A percentile compares a stretch with the other conserved stretches of the same genome.
Conservation (phyloP, 1,140 invertebrate species). For the Ruditapes philippinarum region DNA sequence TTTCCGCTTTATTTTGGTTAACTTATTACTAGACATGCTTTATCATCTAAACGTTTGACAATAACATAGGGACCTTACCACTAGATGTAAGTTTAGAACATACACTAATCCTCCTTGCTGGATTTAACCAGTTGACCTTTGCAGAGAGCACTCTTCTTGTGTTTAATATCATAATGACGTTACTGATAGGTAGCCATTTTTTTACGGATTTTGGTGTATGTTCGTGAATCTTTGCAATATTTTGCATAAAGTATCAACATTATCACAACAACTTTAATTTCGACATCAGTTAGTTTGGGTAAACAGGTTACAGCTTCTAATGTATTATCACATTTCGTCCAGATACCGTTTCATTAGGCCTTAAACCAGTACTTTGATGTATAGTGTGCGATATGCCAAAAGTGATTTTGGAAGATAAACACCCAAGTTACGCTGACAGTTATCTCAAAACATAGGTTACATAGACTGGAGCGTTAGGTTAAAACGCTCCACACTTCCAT, state of each 20-base stretch:
- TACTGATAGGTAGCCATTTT: neutral
- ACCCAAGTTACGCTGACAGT: conserved; percentile 58
- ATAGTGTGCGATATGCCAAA: conserved; percentile 52
- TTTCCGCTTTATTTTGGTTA: neutral
- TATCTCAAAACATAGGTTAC: conserved; percentile 28
- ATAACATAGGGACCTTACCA: conserved; percentile 19
- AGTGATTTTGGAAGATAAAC: conserved; percentile 41
- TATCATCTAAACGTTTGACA: neutral
- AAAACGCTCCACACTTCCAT: neutral
- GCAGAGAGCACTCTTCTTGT: neutral
- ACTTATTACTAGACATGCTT: neutral
- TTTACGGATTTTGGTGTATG: neutral
- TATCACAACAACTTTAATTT: neutral
- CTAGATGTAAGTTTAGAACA: conserved; percentile 15
- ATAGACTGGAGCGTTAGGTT: neutral
- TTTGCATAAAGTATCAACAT: neutral
- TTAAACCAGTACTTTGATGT: conserved; percentile 55
- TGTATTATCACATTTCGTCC: neutral
- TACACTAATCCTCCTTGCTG: neutral
- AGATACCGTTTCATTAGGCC: conserved; percentile 42
- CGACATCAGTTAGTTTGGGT: neutral
- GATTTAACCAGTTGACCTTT: neutral
- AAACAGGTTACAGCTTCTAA: neutral
- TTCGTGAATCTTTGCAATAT: neutral
- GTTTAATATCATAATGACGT: conserved; percentile 22